Evolutionary conservation across 2,888 invertebrate genomes (phyloP).

Genomic region (Encarsia formosa): DNA sequence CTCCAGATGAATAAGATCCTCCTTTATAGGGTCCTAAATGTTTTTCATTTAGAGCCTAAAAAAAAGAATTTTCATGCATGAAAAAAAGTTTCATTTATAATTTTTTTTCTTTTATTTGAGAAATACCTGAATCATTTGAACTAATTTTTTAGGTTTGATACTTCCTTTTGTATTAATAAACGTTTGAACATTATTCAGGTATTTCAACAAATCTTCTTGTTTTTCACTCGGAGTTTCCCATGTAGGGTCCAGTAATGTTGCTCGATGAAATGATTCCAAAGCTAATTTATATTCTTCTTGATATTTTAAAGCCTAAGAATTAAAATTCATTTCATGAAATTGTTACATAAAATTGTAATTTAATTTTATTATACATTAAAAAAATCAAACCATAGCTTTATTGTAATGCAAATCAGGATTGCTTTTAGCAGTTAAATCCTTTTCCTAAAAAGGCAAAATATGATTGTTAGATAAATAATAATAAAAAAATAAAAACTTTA

Average conservation of each 20-base stretch:
- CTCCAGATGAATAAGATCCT: slow-evolving; percentile 56
- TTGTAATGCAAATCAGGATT: slow-evolving; percentile 81
- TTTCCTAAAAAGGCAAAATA: slow-evolving; percentile 54
- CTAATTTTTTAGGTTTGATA: slow-evolving; percentile 68
- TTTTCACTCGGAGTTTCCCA: slow-evolving; percentile 69
- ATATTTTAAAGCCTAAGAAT: slow-evolving; percentile 67
- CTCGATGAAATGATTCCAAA: slow-evolving; percentile 64
- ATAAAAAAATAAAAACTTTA: neutral
- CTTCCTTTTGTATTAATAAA: slow-evolving; percentile 66
- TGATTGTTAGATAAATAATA: neutral
- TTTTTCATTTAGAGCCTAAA: slow-evolving; percentile 62
- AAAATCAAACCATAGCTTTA: slow-evolving; percentile 70
- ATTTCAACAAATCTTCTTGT: slow-evolving; percentile 60
- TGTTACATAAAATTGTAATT: neutral
- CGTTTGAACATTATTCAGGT: slow-evolving; percentile 62
- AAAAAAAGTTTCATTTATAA: slow-evolving; percentile 4
- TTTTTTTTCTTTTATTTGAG: neutral
- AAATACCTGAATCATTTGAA: slow-evolving; percentile 63
- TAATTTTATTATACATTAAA: neutral
- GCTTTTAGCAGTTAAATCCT: slow-evolving; percentile 65
- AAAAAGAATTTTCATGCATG: no score
- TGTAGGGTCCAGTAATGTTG: slow-evolving; percentile 68
- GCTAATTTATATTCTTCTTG: slow-evolving; percentile 73
- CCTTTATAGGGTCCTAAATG: slow-evolving; percentile 67
- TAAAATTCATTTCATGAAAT: slow-evolving; percentile 1